Base-by-base conservation (phyloP, 2,797 vertebrate genomes). In the Cetoscarus ocellatus region DNA sequence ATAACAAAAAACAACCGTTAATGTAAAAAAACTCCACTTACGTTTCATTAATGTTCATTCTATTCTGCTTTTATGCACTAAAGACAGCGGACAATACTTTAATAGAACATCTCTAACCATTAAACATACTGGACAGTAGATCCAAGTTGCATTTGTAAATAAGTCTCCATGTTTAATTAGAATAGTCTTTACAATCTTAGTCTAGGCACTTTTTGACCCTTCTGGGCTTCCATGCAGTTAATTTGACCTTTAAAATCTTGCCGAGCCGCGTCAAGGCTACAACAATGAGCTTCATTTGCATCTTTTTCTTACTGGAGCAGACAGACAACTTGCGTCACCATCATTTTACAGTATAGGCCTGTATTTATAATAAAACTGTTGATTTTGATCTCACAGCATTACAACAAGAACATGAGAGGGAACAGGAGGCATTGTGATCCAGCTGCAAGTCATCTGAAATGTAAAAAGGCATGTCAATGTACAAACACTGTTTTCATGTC, bases 191-290 rank as follows among this genome's bases (percentile, higher is more conserved):
- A 88, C 87, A 90, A 87, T 91, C 83, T 83, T 59, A 83, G 82
- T 86, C 85, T 70, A 94, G 92, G 92, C 93, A 94, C 93, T 94
- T 93, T 90, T 78, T 86, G 71, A 71, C 76, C 82, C 35, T 64
- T 63, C 77, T 83, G 87, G 88, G 84, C 83, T 90, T 71, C 47
- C 56, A 27, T 56, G 80, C 70, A 36, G 55, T 70, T 68, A 39
- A 27, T 43, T 19, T 60, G 76, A 75, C 63, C 61, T 67, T 36
- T 35, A 52, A 75, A 36, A 48, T 62, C 7, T n/a, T 9, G 19
- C 36, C 65, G 39, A 44, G 62, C 49, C 38, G 62, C 48, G 3
- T 48, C 15, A 10, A 27, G 44, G 34, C 38, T 15, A n/a, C 8
- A 27, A 5, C 43, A 4, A 19, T 18, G 4, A 60, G 36, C 60